phyloP scores from a whole-genome alignment of 2,113 vertebrate species.

The Aspiorhynchus laticeps region DNA sequence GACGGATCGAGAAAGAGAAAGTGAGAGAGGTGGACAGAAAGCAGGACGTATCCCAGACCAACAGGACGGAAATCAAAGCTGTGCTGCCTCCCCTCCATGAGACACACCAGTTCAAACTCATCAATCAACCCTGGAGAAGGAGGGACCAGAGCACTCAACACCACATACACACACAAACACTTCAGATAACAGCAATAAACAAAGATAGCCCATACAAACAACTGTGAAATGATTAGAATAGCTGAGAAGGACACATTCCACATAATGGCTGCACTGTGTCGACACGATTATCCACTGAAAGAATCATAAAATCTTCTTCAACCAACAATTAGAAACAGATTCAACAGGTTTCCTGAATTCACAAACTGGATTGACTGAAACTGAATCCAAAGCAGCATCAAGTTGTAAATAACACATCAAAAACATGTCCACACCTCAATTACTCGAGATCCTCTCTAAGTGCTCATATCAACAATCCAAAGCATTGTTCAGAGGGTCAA shows the following conservation, averaged over 20 bases:
- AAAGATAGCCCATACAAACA: constrained; percentile 55
- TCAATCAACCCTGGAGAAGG: constrained; percentile 53
- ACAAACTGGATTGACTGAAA: not conserved
- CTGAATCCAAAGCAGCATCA: not conserved
- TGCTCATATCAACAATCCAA: constrained; percentile 60
- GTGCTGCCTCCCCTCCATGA: constrained; percentile 34
- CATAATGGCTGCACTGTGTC: constrained; percentile 40
- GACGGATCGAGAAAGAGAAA: not conserved
- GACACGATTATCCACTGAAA: not conserved
- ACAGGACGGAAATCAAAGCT: constrained; percentile 51
- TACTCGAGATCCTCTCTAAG: constrained; percentile 47
- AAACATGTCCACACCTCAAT: constrained; percentile 50
- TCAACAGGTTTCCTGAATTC: not conserved
- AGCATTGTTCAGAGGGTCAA: constrained; percentile 60
- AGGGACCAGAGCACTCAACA: constrained; percentile 51
- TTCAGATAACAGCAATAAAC: constrained; percentile 58
- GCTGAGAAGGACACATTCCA: constrained; percentile 58
- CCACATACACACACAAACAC: constrained; percentile 49
- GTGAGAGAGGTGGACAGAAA: not conserved
- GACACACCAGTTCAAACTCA: constrained; percentile 57
- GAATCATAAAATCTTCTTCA: constrained; percentile 2
- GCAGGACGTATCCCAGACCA: constrained; percentile 28
- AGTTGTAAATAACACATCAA: constrained; percentile 35
- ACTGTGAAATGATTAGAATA: constrained; percentile 55
- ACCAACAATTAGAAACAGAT: not conserved